Percentiles rank a stretch among this genome's conserved stretches.
These are phyloP conservation scores for Psittacara wagleri DNA, from an alignment of 2,113 vertebrate species.

Conservation along the genomic window DNA sequence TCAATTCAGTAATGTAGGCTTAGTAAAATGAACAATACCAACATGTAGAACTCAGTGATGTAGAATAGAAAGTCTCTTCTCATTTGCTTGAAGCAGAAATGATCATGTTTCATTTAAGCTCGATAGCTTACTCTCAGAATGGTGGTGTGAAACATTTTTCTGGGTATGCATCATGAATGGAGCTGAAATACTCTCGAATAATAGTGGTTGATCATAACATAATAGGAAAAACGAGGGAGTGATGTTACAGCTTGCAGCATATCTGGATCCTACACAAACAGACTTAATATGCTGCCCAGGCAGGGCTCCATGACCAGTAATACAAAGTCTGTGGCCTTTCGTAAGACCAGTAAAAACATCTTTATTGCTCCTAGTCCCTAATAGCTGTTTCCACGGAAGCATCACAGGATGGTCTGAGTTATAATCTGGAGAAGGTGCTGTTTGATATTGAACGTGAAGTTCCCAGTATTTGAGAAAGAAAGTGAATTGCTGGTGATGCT, in stretches of 20 bases:
- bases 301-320: fast-evolving
- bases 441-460: background rate
- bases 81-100: background rate
- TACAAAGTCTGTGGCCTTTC: background rate
- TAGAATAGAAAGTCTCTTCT: background rate
- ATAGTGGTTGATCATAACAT: background rate
- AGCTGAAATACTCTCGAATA: background rate
- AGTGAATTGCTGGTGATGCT: background rate
- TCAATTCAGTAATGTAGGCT: background rate
- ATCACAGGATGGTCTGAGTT: background rate
- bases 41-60: background rate
- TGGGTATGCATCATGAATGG: background rate
- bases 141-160: background rate
- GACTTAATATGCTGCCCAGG: background rate
- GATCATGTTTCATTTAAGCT: background rate
- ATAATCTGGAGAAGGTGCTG: background rate
- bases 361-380: background rate
- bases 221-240: background rate
- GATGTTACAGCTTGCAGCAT: background rate
- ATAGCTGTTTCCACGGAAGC: background rate
- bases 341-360: background rate
- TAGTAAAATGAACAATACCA: background rate
- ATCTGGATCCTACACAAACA: background rate
- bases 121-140: background rate
- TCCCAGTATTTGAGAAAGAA: background rate